Percentiles rank a stretch among this genome's conserved stretches.
Conservation (phyloP, 2,113 vertebrate genomes). For the Anoura caudifer region DNA sequence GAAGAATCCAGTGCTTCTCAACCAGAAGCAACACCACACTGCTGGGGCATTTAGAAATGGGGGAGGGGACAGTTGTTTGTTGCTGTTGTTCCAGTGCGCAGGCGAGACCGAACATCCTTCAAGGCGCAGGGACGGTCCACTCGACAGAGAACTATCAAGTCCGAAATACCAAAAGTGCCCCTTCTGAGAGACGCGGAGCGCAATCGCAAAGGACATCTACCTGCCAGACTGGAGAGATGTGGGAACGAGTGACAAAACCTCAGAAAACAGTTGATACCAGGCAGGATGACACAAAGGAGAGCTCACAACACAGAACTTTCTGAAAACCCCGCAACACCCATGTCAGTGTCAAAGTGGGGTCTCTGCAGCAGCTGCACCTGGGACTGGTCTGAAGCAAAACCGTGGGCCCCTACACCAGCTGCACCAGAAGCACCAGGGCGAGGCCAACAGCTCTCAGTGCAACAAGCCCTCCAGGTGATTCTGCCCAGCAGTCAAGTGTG, state of each 20-base stretch:
- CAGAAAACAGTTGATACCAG: not conserved
- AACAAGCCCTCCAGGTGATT: not conserved
- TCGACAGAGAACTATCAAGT: not conserved
- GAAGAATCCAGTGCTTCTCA: not conserved
- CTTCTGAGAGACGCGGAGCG: not conserved
- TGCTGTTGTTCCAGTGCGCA: not conserved
- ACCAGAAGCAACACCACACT: not conserved
- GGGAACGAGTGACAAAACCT: not conserved
- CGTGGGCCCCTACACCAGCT: not conserved
- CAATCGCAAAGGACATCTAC: not conserved
- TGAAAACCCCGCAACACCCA: not conserved
- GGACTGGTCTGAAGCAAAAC: not conserved
- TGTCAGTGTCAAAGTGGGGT: not conserved
- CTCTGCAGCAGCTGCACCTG: not conserved
- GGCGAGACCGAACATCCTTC: not conserved
- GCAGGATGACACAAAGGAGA: not conserved
- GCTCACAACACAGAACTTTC: not conserved
- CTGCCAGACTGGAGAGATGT: not conserved
- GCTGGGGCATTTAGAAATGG: not conserved
- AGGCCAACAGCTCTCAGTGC: not conserved
- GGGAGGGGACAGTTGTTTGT: not conserved
- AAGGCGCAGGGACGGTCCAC: not conserved
- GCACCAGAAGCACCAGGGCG: not conserved
- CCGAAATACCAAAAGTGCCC: not conserved
- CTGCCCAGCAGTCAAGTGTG: not conserved